Evolutionary conservation across 2,888 invertebrate species (phyloP).

Genomic region (Ctenicera cuprea): DNA sequence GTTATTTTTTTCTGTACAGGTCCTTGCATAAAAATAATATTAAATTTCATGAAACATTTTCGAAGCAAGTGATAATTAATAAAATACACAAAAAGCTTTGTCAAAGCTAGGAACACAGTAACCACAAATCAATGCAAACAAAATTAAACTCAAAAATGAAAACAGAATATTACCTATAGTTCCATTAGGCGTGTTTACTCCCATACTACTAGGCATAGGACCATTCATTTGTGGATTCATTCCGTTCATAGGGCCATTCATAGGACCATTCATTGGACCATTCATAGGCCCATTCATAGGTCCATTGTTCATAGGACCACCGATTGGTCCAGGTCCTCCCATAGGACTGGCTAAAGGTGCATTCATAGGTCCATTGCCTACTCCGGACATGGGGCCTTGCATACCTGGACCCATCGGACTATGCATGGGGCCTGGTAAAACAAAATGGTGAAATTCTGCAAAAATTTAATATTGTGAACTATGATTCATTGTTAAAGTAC

Average conservation of each 20-base stretch:
- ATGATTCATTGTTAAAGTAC: constrained; percentile 57
- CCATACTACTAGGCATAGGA: constrained; percentile 61
- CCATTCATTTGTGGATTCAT: constrained; percentile 62
- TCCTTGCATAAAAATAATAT: constrained; percentile 8
- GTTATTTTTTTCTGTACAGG: too few species aligned
- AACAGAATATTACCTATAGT: constrained; percentile 61
- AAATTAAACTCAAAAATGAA: not conserved
- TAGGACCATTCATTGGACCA: constrained; percentile 68
- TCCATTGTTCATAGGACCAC: constrained; percentile 78
- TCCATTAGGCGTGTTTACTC: constrained; percentile 63
- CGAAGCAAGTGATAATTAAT: too few species aligned
- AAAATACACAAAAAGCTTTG: too few species aligned
- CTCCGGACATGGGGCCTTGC: constrained; percentile 67
- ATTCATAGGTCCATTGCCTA: constrained; percentile 81
- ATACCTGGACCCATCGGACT: constrained; percentile 75
- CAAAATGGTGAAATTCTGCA: not conserved
- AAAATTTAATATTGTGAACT: not conserved
- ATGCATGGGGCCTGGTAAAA: constrained; percentile 55
- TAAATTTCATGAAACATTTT: too few species aligned
- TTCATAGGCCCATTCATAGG: constrained; percentile 75
- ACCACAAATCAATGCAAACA: not conserved
- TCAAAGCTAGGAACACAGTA: constrained; percentile 4
- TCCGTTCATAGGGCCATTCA: constrained; percentile 62
- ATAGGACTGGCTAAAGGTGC: constrained; percentile 79
- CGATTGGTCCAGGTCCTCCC: constrained; percentile 81